phyloP scores from a whole-genome alignment of 2,113 vertebrate genomes.

The Bombycilla garrulus region DNA sequence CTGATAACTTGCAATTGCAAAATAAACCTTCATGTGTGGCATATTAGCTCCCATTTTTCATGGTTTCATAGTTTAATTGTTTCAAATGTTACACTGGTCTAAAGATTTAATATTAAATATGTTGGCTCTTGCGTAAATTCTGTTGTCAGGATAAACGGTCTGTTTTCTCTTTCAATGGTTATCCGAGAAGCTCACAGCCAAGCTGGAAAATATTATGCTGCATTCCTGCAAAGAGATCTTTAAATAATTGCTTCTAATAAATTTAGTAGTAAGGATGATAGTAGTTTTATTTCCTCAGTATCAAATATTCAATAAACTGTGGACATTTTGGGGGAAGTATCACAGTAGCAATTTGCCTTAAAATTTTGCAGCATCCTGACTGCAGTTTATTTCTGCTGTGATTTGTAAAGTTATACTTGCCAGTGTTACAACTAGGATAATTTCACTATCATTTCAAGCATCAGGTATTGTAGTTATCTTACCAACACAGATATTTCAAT shows the following conservation, averaged over 20 bases:
- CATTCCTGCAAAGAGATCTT: background rate
- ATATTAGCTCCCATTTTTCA: conserved; percentile 51
- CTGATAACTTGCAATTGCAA: conserved; percentile 52
- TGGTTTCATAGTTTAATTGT: conserved; percentile 57
- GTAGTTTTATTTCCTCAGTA: background rate
- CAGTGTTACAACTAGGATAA: background rate
- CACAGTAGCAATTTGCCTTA: background rate
- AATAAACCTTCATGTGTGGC: conserved; percentile 53
- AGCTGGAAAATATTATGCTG: background rate
- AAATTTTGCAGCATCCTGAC: background rate
- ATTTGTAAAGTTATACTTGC: background rate
- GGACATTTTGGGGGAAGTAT: background rate
- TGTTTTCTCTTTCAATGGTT: conserved; percentile 28
- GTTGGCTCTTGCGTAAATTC: conserved; percentile 31
- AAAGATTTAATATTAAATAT: conserved; percentile 57
- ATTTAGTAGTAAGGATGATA: background rate
- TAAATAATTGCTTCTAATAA: conserved; percentile 31
- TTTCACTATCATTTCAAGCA: background rate
- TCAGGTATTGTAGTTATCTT: background rate
- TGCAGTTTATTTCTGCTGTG: background rate
- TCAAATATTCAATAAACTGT: background rate
- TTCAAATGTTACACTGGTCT: conserved; percentile 44
- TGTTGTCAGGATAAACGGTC: conserved; percentile 38
- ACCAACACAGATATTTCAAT: background rate
- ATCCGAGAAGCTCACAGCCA: conserved; percentile 2